These are phyloP conservation scores for Therioaphis trifolii DNA, from an alignment of 2,888 invertebrate genomes.

Conservation along the genomic window DNA sequence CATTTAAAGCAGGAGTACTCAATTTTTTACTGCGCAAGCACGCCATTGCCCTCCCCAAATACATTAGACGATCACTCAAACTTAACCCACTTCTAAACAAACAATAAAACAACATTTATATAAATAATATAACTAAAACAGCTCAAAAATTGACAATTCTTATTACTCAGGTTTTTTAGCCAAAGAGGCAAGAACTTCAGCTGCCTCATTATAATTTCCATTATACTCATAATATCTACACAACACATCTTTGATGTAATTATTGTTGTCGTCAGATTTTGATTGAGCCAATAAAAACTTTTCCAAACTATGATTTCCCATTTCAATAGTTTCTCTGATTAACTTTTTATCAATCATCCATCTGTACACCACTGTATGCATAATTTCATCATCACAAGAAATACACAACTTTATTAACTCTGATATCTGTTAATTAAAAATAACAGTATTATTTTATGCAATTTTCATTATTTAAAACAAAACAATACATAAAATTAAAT, in stretches of 20 bases:
- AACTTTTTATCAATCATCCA: conserved; percentile 88
- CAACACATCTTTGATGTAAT: conserved; percentile 80
- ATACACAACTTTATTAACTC: conserved; percentile 70
- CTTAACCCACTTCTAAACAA: conserved; percentile 78
- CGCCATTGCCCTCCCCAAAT: conserved; percentile 92
- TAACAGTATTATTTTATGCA: conserved; percentile 15
- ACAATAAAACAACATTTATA: conserved; percentile 28
- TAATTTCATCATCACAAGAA: conserved; percentile 80
- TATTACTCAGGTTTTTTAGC: conserved; percentile 74
- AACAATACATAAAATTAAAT: not conserved
- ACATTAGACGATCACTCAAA: conserved; percentile 85
- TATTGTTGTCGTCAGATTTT: conserved; percentile 67
- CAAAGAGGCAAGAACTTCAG: conserved; percentile 87
- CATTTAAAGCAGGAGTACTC: conserved; percentile 74
- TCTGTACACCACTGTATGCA: conserved; percentile 91
- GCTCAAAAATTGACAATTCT: conserved; percentile 29
- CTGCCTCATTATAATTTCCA: conserved; percentile 91
- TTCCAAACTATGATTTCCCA: conserved; percentile 80
- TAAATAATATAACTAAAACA: not conserved
- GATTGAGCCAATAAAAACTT: conserved; percentile 73
- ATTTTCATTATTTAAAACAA: not conserved
- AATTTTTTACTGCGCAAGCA: conserved; percentile 86
- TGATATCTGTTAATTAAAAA: conserved; percentile 70
- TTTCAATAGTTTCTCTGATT: conserved; percentile 77
- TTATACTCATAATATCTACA: conserved; percentile 97